Evolutionary conservation across 2,113 vertebrate species (phyloP), one percentile per base, ranked within the genome.

Genomic region (Kryptolebias marmoratus): DNA sequence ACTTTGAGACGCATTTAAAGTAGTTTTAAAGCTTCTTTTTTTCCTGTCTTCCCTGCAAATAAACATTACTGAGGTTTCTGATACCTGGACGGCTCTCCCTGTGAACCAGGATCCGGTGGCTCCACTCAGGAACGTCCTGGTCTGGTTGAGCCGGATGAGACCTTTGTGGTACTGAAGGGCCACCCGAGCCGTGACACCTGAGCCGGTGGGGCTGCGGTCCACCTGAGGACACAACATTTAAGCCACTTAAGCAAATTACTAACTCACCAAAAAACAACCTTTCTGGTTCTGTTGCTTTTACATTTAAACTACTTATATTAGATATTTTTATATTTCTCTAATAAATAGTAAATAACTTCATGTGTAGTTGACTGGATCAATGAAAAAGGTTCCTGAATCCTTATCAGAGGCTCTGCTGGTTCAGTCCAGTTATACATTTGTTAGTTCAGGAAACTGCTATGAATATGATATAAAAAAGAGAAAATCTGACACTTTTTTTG

Each of bases 151-250:
- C 66, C 84, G 81, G 79, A 99, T 94, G 72, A 96, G 93, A 18
- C 96, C 96, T 91, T 96, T 99, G 59, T 95, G 95, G 86, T 95
- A 93, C 79, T 98, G 97, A 60, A 99, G 88, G 80, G 98, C 97
- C 58, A 99, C 92, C 55, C 97, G 95, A 53, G 97, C 97, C 0
- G 96, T 99, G 73, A 99, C 97, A 9, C 97, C 98, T 0, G 97
- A 99, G 16, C 97, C 97, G 0, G 96, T 97, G 0, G 98, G 97
- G 71, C 98, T 97, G 69, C 97, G 92, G 84, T 99, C 98, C 68
- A 99, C 96, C 98, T 99, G 70, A 28, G 49, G 50, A 75, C 0
- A 75, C 13, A 45, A 9, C 1, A 15, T 74, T 70, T 12, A 27
- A 48, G 48, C 14, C 42, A 5, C 18, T 42, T 36, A 47, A 14